Evolutionary conservation across 2,113 vertebrate genomes (phyloP), one percentile per base, ranked within the genome.

Genomic region (Anguilla rostrata): DNA sequence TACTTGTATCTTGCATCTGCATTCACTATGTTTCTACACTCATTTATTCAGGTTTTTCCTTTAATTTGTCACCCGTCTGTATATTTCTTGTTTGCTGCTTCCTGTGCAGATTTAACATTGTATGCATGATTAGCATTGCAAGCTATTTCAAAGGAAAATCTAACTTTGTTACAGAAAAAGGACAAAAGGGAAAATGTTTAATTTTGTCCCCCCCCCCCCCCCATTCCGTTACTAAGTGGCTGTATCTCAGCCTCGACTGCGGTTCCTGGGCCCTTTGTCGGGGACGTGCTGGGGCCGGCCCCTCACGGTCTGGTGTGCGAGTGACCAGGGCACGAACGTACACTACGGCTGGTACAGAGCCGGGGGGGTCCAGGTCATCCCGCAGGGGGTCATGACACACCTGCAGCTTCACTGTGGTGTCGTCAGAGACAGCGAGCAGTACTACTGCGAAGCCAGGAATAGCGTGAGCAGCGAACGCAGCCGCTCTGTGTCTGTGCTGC

Each of bases 321-420:
- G 88, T 56, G 7, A 41, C 8, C 40, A 22, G 60, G 95, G 94
- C 71, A 91, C 91, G 0, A 83, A 22, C 5, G 84, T 94, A 29
- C 78, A 0, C 8, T 95, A 95, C 46, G 3, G 84, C 40, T 95
- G 95, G 95, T 92, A 93, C 90, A 91, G 85, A 87, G 86, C 63
- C 18, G 79, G 43, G 18, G 5, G 9, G 0, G 26, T 63, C 15
- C 1, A 89, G 22, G 60, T 88, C 4, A 9, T 84, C 2, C 57
- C 85, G 22, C 84, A 93, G 20, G 22, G 85, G 1, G 18, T 4
- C 20, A 85, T 88, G 0, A 14, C 90, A 11, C 90, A 94, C 81
- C 87, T 96, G 46, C 0, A 9, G 26, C 86, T 96, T 5, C n/a
- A 88, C 81, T 96, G 95, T 71, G 85, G 8, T 8, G 0, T 79